A percentile compares a stretch with the other conserved stretches of the same genome.
These are phyloP conservation scores for Dipodomys merriami DNA, from an alignment of 2,113 vertebrate genomes.

Conservation along the genomic window DNA sequence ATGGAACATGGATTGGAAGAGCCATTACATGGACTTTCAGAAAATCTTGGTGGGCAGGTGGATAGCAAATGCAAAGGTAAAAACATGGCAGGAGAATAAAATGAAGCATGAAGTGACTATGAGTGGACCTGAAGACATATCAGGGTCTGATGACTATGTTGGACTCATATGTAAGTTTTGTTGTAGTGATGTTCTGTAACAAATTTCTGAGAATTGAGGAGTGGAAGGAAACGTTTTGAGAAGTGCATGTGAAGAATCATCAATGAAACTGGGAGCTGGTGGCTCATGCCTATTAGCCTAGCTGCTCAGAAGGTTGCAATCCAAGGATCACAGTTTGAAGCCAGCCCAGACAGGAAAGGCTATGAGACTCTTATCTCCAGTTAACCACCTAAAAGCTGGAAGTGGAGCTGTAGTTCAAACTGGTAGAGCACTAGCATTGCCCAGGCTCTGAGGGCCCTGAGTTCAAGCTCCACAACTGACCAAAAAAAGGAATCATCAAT, in stretches of 20 bases:
- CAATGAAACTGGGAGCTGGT: too few species aligned
- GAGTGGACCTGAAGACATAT: neutral
- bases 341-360: too few species aligned
- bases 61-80: neutral
- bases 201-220: slow-evolving; percentile 3
- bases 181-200: neutral
- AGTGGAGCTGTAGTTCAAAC: too few species aligned
- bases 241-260: neutral
- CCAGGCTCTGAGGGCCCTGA: too few species aligned
- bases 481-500: too few species aligned
- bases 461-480: too few species aligned
- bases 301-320: neutral
- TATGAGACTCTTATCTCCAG: too few species aligned
- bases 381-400: too few species aligned
- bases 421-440: too few species aligned
- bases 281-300: too few species aligned
- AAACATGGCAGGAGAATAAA: neutral
- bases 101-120: neutral
- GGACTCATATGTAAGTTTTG: neutral
- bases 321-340: neutral
- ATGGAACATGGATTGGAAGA: neutral
- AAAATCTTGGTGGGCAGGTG: neutral
- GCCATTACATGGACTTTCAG: neutral
- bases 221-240: neutral
- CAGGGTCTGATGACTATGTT: neutral